These are phyloP conservation scores for Peromyscus maniculatus DNA, from an alignment of 2,113 vertebrate species.

Conservation along the genomic window DNA sequence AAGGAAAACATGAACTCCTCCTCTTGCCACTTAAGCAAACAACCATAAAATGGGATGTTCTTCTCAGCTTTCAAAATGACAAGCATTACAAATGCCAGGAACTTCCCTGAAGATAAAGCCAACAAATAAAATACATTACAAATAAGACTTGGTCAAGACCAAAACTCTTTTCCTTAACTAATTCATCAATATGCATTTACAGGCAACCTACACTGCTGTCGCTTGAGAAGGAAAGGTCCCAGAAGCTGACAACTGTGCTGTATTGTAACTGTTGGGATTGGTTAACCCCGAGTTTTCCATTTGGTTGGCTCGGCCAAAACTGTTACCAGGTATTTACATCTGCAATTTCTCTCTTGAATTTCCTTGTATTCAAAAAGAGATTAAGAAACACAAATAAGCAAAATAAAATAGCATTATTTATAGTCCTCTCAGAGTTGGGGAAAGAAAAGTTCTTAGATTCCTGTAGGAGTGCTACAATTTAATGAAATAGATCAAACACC, in stretches of 20 bases:
- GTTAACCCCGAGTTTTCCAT: not conserved
- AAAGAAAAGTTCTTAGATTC: not conserved
- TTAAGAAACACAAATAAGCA: not conserved
- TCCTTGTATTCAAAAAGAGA: not conserved
- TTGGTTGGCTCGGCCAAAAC: not conserved
- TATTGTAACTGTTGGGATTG: not conserved
- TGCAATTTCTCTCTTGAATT: not conserved
- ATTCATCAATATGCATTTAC: not conserved
- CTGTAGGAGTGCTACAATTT: not conserved
- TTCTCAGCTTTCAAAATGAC: not conserved
- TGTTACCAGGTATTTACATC: not conserved
- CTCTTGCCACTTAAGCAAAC: not conserved
- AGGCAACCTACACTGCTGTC: not conserved
- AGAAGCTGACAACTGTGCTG: not conserved
- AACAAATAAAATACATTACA: not conserved
- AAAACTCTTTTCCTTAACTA: not conserved
- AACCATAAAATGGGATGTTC: not conserved
- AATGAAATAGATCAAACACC: not conserved
- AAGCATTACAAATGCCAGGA: not conserved
- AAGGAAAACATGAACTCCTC: no score
- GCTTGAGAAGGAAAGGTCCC: not conserved
- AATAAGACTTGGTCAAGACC: not conserved
- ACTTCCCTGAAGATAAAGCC: not conserved
- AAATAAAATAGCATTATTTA: not conserved
- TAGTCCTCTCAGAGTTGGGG: not conserved